Conservation (phyloP, 2,797 vertebrate genomes). For the Peromyscus eremicus region DNA sequence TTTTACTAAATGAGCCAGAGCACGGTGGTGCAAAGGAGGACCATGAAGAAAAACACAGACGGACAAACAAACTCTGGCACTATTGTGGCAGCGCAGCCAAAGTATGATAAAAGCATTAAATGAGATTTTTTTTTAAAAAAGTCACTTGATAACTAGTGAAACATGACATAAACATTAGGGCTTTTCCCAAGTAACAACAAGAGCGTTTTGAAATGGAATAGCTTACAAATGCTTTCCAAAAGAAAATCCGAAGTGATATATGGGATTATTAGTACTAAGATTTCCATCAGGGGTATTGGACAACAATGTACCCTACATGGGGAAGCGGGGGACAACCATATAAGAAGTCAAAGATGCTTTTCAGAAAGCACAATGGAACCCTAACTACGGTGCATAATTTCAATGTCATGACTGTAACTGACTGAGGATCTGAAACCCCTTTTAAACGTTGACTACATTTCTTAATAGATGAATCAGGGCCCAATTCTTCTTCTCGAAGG, state of each 20-base stretch:
- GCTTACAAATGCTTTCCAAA: not conserved
- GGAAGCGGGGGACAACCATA: not conserved
- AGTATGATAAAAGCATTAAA: not conserved
- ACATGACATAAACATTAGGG: not conserved
- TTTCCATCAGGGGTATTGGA: not conserved
- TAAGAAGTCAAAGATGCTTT: slow-evolving; percentile 31
- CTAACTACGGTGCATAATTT: not conserved
- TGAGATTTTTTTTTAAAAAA: too few relatives aligned
- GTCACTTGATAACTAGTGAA: not conserved
- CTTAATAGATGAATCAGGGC: not conserved
- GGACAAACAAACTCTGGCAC: not conserved
- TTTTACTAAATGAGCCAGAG: not conserved
- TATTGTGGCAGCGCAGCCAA: too few relatives aligned
- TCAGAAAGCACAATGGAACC: slow-evolving; percentile 29
- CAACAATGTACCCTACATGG: too few relatives aligned
- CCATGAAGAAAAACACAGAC: not conserved
- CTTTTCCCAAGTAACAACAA: not conserved
- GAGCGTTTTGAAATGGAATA: not conserved
- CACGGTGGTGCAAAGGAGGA: not conserved
- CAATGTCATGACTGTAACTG: not conserved
- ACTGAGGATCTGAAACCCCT: slow-evolving; percentile 24
- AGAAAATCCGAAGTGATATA: not conserved
- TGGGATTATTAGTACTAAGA: not conserved
- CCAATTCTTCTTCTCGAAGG: slow-evolving; percentile 1
- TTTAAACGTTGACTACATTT: not conserved